These are phyloP conservation scores for Tympanoctomys barrerae DNA, from an alignment of 2,797 vertebrate genomes.

Conservation along the genomic window DNA sequence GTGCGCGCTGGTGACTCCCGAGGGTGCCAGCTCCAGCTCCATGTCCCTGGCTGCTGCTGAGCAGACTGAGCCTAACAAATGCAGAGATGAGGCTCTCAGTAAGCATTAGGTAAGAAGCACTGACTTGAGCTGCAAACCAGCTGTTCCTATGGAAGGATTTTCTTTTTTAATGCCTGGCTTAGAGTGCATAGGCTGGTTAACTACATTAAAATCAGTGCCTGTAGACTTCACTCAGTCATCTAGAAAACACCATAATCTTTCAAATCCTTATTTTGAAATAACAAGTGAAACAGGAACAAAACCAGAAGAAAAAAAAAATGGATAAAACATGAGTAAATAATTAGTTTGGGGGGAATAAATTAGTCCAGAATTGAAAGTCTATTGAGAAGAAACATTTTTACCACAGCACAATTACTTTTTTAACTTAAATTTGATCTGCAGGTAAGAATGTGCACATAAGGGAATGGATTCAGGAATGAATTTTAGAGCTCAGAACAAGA, in stretches of 20 bases:
- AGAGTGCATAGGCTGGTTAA: not conserved
- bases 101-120: not conserved
- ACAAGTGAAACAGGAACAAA: constrained; percentile 48
- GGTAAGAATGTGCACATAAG: not conserved
- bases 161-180: constrained; percentile 1
- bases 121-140: constrained; percentile 22
- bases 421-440: constrained; percentile 24
- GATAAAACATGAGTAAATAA: constrained; percentile 38
- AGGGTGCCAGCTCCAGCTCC: not conserved
- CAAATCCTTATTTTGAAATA: constrained; percentile 26
- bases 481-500: constrained; percentile 3
- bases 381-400: not conserved
- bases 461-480: constrained; percentile 36
- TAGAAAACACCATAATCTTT: not conserved
- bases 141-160: not conserved
- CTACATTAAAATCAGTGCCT: not conserved
- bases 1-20: not conserved
- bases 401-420: not conserved
- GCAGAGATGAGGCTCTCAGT: not conserved
- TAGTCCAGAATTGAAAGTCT: constrained; percentile 6
- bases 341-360: constrained; percentile 27
- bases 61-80: not conserved
- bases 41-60: not conserved
- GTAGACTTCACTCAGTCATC: not conserved
- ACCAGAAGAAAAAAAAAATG: not conserved